These are phyloP conservation scores for Helicolenus hilgendorfi DNA, from an alignment of 2,797 vertebrate species.

Conservation along the genomic window DNA sequence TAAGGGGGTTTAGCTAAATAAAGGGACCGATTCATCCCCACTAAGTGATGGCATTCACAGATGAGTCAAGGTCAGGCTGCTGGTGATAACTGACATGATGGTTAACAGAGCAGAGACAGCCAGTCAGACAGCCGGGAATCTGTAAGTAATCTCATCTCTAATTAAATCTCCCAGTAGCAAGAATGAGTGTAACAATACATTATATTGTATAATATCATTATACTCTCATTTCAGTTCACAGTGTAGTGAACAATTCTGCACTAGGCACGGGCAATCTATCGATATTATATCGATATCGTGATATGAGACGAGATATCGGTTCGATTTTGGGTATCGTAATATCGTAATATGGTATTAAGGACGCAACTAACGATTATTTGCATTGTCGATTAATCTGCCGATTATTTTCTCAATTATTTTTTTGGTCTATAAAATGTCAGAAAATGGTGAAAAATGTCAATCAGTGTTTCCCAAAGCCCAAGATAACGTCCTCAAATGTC, in stretches of 20 bases:
- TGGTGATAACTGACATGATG: constrained; percentile 43
- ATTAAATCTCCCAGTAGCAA: background rate
- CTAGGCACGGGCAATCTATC: background rate
- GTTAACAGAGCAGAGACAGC: constrained; percentile 6
- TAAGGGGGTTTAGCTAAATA: constrained; percentile 44
- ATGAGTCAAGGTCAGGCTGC: constrained; percentile 68
- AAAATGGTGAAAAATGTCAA: too few relatives aligned
- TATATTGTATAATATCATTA: background rate
- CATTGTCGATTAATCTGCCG: too few relatives aligned
- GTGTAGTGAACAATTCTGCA: background rate
- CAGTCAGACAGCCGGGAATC: constrained; percentile 17
- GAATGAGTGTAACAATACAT: background rate
- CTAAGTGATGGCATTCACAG: constrained; percentile 59
- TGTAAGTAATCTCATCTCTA: constrained; percentile 15
- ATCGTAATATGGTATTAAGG: too few relatives aligned
- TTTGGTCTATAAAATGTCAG: too few relatives aligned
- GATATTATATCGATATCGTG: background rate
- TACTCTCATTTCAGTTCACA: background rate
- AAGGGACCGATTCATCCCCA: constrained; percentile 66
- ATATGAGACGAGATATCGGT: too few relatives aligned
- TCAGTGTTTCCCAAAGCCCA: too few relatives aligned
- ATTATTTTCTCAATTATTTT: too few relatives aligned
- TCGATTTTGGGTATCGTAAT: too few relatives aligned
- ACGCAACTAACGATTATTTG: too few relatives aligned
- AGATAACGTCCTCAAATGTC: too few relatives aligned